Evolutionary conservation across 2,888 invertebrate genomes (phyloP), one percentile per base, ranked within the genome.

Genomic region (Pomacea canaliculata): DNA sequence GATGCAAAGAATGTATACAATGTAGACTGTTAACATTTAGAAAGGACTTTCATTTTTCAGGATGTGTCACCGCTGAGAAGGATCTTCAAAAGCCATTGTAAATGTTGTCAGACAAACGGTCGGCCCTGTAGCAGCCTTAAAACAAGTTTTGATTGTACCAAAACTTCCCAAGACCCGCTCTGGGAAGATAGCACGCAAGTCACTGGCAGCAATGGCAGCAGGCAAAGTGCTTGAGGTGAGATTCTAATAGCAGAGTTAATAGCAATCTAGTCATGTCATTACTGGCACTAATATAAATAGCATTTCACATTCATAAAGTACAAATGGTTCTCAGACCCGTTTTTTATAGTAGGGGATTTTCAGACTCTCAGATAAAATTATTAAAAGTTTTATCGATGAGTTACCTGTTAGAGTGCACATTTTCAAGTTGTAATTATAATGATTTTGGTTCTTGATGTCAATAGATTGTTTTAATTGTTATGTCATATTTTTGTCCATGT

Each of bases 111-210:
- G 95, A 79, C 92, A 93, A 70, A 88, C 94, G 65, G 94, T 96
- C 72, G 96, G 96, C 0, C 96, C 97, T 0, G 97, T 98, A 12
- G 97, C 97, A 1, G 94, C 96, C 0, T 96, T 98, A 90, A 94
- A 95, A 80, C 92, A 95, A 82, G 95, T 95, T 0, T 94, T 94
- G 0, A 93, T 95, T 0, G 96, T 98, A 0, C 93, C 93, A 23
- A 95, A 94, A 0, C 91, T 98, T 66, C 98, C 98, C 0, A 93
- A 96, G 78, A 98, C 97, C 0, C 93, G 97, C 73, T 97, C 97
- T 1, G 96, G 96, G 51, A 95, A 95, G 91, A 93, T 93, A n/a
- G 92, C 96, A 48, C 93, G 97, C 60, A 96, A 96, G 88, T 94
- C 96, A 0, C 95, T 98, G 82, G 93, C 96, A 0, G 95, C 96